Conservation (phyloP, 2,797 vertebrate genomes). For the Neoniphon sammara region DNA sequence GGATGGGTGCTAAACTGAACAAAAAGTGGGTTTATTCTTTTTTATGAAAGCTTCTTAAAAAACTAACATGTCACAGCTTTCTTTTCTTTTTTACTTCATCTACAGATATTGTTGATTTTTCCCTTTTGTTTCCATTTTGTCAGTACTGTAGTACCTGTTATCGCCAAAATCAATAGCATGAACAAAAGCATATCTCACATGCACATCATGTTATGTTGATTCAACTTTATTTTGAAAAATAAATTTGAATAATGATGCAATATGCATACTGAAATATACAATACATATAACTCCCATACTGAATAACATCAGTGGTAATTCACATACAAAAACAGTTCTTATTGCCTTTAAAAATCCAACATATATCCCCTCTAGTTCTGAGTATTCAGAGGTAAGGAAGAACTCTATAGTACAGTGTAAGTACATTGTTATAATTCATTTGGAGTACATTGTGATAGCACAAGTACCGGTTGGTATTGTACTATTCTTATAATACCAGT, state of each 20-base stretch:
- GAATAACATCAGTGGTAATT: constrained; percentile 44
- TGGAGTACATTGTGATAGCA: not conserved
- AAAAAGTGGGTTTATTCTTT: too few relatives aligned
- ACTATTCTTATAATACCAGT: constrained; percentile 9
- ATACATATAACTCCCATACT: constrained; percentile 38
- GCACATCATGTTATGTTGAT: not conserved
- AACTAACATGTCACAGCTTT: too few relatives aligned
- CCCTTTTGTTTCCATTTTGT: too few relatives aligned
- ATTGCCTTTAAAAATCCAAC: constrained; percentile 21
- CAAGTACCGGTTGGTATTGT: not conserved
- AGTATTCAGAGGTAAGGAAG: constrained; percentile 21
- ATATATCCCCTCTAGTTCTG: constrained; percentile 29
- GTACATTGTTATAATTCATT: constrained; percentile 10
- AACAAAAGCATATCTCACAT: not conserved
- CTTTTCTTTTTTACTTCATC: too few relatives aligned
- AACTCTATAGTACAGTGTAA: constrained; percentile 31
- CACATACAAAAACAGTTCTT: constrained; percentile 40
- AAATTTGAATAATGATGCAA: constrained; percentile 70
- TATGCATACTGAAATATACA: constrained; percentile 65
- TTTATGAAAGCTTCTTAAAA: too few relatives aligned
- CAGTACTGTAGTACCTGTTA: too few relatives aligned
- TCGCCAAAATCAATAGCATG: too few relatives aligned
- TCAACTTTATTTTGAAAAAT: constrained; percentile 79
- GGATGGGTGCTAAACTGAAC: too few relatives aligned
- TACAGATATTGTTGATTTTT: too few relatives aligned